Evolutionary conservation across 2,113 vertebrate species (phyloP).

Genomic region (Oryzias celebensis): DNA sequence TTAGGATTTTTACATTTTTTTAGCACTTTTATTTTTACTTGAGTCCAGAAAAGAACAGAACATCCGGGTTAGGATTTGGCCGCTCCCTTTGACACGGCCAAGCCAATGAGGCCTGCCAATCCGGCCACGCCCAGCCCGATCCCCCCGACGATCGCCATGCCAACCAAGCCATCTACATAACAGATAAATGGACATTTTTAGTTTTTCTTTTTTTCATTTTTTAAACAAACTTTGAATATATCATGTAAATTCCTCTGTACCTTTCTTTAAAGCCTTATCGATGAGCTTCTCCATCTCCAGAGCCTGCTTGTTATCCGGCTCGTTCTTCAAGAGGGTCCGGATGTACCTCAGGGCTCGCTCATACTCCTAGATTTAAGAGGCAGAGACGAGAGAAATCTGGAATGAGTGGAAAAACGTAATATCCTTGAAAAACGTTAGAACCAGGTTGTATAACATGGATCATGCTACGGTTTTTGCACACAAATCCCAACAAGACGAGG

Average conservation of each 20-base stretch:
- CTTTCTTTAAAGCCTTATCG: conserved; percentile 87
- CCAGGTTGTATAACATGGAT: too few relatives aligned
- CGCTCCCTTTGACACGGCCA: conserved; percentile 85
- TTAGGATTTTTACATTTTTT: conserved; percentile 1
- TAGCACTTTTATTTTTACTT: conserved; percentile 9
- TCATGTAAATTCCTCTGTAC: conserved; percentile 52
- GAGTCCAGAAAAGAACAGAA: conserved; percentile 30
- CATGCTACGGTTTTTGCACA: too few relatives aligned
- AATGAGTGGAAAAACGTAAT: background rate
- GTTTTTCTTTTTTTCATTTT: too few relatives aligned
- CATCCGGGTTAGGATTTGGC: conserved; percentile 80
- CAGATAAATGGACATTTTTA: background rate
- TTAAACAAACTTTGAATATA: background rate
- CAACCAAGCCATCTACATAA: conserved; percentile 86
- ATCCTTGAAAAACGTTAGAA: background rate
- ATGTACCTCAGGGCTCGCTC: conserved; percentile 87
- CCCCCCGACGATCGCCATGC: conserved; percentile 91
- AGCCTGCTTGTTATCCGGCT: conserved; percentile 89
- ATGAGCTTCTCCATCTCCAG: conserved; percentile 87
- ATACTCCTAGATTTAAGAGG: conserved; percentile 79
- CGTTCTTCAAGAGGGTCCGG: conserved; percentile 82
- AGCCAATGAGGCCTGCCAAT: conserved; percentile 86
- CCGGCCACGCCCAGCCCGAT: conserved; percentile 86
- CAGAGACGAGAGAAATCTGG: background rate
- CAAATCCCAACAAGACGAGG: background rate